Evolutionary conservation across 2,797 vertebrate genomes (phyloP), one percentile per base, ranked within the genome.

Genomic region (Anguilla anguilla): DNA sequence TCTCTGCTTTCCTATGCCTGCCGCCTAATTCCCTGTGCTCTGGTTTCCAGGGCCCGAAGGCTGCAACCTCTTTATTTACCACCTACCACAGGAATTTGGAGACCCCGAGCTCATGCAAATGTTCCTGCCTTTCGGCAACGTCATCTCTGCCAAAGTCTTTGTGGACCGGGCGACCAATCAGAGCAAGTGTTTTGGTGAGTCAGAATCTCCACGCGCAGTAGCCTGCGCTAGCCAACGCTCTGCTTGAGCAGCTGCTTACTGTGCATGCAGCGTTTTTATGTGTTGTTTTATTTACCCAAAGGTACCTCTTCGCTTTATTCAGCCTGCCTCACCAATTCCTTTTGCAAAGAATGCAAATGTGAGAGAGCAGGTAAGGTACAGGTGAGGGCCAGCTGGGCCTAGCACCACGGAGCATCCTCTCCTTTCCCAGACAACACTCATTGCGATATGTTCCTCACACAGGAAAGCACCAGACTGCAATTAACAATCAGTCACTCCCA

Each of bases 71-170:
- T 99, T 99, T 96, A 99, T 99, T 96, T 99, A 99, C 96, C 98
- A 99, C 96, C 97, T 99, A 95, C 98, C 98, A 93, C 98, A 99
- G 96, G 98, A 99, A 97, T 99, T 99, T 93, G 98, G 98, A 89
- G 98, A 99, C 90, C 97, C 97, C 90, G 98, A 99, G 96, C 98
- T 99, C 96, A 99, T 99, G 98, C 98, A 99, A 97, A 99, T 99
- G 98, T 99, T 99, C 96, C 97, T 99, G 96, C 98, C 98, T 96
- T 99, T 99, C 92, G 98, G 98, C 97, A 99, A 99, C 97, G 98
- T 99, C 98, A 99, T 99, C 97, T 99, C 98, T 93, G 99, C 98
- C 96, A 99, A 99, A 97, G 98, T 99, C 95, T 99, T 99, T 94
- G 98, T 99, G 97, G 98, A 99, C 97, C 97, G 98, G 95, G 98